phyloP scores from a whole-genome alignment of 2,797 vertebrate genomes.

The Cyprinodon diabolis region DNA sequence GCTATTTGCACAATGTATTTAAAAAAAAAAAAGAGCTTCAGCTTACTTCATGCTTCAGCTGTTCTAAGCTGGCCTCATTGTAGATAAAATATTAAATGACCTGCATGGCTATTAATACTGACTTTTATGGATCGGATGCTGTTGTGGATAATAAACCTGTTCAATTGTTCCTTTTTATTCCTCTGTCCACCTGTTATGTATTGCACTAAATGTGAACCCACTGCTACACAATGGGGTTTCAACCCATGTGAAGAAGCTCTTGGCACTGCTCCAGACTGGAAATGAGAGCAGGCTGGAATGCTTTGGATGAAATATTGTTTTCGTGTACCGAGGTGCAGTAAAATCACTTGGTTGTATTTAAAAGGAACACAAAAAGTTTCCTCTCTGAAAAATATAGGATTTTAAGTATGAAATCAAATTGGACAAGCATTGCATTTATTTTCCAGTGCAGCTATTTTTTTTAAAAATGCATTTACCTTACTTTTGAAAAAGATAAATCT shows the following conservation, averaged over 20 bases:
- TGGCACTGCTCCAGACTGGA: slow-evolving; percentile 75
- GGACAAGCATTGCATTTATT: not conserved
- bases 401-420: not conserved
- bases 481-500: not conserved
- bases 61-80: slow-evolving; percentile 79
- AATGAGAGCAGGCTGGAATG: slow-evolving; percentile 29
- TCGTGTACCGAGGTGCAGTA: not conserved
- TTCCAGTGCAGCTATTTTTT: not conserved
- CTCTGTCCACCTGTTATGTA: slow-evolving; percentile 79
- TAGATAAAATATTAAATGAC: slow-evolving; percentile 81
- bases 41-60: slow-evolving; percentile 74
- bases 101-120: slow-evolving; percentile 70
- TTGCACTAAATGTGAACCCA: slow-evolving; percentile 60
- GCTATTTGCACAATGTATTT: slow-evolving; percentile 54
- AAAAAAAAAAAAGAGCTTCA: slow-evolving; percentile 68
- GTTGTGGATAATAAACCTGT: slow-evolving; percentile 79
- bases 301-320: slow-evolving; percentile 32
- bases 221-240: slow-evolving; percentile 76
- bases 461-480: not conserved
- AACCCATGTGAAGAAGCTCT: slow-evolving; percentile 59
- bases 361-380: not conserved
- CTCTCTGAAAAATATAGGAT: not conserved
- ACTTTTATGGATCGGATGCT: slow-evolving; percentile 81
- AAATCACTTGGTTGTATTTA: not conserved
- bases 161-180: slow-evolving; percentile 81